Base-by-base conservation (phyloP, 2,113 vertebrate species). In the Cyphomyrus plagiostoma region DNA sequence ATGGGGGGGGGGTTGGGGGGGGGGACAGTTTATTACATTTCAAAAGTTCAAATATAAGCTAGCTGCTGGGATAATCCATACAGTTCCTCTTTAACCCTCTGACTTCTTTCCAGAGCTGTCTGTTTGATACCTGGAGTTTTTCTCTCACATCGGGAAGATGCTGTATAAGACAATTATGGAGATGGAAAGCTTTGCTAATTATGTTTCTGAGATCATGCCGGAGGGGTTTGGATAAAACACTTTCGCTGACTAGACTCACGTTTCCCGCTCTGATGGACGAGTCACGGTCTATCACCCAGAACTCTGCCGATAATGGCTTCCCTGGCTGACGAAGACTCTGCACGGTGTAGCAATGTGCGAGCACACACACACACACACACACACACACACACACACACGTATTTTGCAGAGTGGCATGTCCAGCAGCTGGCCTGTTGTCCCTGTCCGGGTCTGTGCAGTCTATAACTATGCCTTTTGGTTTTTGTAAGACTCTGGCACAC, bases 21-120 rank as follows among this genome's bases (percentile, higher is more conserved):
- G 91, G 82, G 50, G 3, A 0, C 92, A 77, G 70, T 96, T 96
- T 95, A 96, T 96, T 96, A 92, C 94, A 93, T 95, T 95, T 96
- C 92, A 93, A 95, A 96, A 95, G 94, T 95, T 96, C 92, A 94
- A 92, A 94, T 93, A 93, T 90, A 91, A 93, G 88, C 93, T 89
- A 91, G 89, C 89, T 94, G 91, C 93, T 95, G 95, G 95, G 93
- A 90, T 89, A 88, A 92, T 93, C 90, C 91, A 89, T 46, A 58
- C 91, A 90, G 91, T 90, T 92, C 88, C 88, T 88, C 80, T 91
- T 92, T 91, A 86, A 92, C 91, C 91, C 91, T 84, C 89, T 89
- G 91, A 93, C 91, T 46, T 92, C 92, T 90, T 91, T 92, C 95
- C 95, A 95, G 94, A 95, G 94, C 92, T 92, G 95, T 95, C 93